phyloP scores from a whole-genome alignment of 2,888 invertebrate species.

The Marasmarcha lunaedactyla region DNA sequence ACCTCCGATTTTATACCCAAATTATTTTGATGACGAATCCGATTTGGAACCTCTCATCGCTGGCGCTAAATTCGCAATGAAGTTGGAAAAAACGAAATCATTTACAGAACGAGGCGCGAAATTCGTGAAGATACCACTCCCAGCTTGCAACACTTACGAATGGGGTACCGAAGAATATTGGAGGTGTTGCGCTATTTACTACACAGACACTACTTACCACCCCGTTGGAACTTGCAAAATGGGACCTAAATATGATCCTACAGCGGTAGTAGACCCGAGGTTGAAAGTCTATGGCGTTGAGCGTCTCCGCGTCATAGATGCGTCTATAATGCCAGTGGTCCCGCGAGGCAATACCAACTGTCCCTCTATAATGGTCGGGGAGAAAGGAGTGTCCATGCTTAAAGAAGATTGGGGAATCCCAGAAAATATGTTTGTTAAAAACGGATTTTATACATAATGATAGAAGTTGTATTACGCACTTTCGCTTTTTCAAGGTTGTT shows the following conservation, averaged over 20 bases:
- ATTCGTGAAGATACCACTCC: slow-evolving; percentile 61
- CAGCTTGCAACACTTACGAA: slow-evolving; percentile 65
- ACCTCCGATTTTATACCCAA: slow-evolving; percentile 76
- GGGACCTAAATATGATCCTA: slow-evolving; percentile 66
- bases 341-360: slow-evolving; percentile 86
- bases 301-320: slow-evolving; percentile 77
- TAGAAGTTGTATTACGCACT: too few species aligned
- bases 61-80: slow-evolving; percentile 68
- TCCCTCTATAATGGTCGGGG: slow-evolving; percentile 84
- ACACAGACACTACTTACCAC: slow-evolving; percentile 63
- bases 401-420: slow-evolving; percentile 28
- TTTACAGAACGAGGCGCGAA: slow-evolving; percentile 67
- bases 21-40: slow-evolving; percentile 68
- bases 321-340: slow-evolving; percentile 84
- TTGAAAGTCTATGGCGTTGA: slow-evolving; percentile 73
- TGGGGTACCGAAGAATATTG: slow-evolving; percentile 75
- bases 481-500: too few species aligned
- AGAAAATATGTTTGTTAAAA: too few species aligned
- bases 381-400: slow-evolving; percentile 41
- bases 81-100: slow-evolving; percentile 66
- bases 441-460: too few species aligned
- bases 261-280: slow-evolving; percentile 76
- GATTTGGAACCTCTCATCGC: slow-evolving; percentile 72
- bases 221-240: slow-evolving; percentile 49
- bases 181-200: slow-evolving; percentile 70